Conservation (phyloP, 2,797 vertebrate species). For the Acrossocheilus fasciatus region DNA sequence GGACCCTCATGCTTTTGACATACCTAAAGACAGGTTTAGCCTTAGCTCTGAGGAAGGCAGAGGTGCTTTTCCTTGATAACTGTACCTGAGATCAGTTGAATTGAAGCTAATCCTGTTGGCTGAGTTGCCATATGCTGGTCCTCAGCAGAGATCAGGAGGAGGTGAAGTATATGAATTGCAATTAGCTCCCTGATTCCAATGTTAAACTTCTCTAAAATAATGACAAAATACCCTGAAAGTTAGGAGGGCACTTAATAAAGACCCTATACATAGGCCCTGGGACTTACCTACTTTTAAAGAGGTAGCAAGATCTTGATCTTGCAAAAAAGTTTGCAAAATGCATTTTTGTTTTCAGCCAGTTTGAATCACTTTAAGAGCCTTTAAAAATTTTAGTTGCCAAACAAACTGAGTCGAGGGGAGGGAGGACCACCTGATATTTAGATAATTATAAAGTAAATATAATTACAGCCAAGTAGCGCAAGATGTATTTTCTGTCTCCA, state of each 20-base stretch:
- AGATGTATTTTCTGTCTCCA: constrained; percentile 12
- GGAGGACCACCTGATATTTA: constrained; percentile 25
- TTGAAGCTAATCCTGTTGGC: neutral
- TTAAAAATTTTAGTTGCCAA: neutral
- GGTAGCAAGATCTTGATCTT: neutral
- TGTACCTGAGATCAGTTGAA: neutral
- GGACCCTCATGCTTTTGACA: constrained; percentile 6
- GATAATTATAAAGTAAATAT: constrained; percentile 31
- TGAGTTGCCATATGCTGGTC: neutral
- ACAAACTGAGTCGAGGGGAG: neutral
- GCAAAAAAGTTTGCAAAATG: neutral
- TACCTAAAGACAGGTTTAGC: neutral
- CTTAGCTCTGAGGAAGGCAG: neutral
- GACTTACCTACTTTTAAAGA: neutral
- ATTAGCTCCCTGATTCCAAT: neutral
- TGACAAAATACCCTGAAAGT: neutral
- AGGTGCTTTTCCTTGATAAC: neutral
- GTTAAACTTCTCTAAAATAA: neutral
- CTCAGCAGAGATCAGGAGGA: neutral
- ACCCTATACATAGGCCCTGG: too few species aligned
- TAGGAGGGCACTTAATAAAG: neutral
- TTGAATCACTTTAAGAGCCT: neutral
- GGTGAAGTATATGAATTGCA: neutral
- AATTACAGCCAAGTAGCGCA: constrained; percentile 31
- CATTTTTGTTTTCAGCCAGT: neutral